Evolutionary conservation across 2,113 vertebrate genomes (phyloP).

Genomic region (Myodes glareolus): DNA sequence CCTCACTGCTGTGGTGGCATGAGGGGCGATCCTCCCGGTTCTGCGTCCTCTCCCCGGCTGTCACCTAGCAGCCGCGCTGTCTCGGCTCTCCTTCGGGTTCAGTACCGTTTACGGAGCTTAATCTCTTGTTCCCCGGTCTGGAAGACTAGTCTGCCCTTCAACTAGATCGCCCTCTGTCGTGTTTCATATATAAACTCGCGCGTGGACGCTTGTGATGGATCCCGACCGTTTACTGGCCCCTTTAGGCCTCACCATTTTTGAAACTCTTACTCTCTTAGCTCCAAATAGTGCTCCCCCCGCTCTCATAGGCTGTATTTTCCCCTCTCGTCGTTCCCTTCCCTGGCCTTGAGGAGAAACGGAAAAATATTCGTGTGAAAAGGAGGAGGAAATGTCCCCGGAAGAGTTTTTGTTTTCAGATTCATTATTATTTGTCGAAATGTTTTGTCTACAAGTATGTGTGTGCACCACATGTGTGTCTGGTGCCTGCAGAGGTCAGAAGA

Average conservation of each 20-base stretch:
- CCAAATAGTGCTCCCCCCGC: not conserved
- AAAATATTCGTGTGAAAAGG: not conserved
- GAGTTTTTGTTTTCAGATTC: not conserved
- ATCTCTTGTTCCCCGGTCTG: not conserved
- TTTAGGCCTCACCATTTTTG: not conserved
- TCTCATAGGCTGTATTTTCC: not conserved
- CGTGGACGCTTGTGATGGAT: not conserved
- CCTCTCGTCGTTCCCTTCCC: not conserved
- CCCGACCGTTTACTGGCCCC: not conserved
- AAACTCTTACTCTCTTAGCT: not conserved
- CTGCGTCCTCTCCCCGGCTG: not conserved
- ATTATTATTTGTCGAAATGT: not conserved
- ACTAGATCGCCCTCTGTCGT: accelerated
- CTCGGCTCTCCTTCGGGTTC: not conserved
- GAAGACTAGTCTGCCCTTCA: not conserved
- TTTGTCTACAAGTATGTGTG: not conserved
- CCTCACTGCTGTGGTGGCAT: not conserved
- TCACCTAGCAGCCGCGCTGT: not conserved
- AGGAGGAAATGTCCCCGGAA: not conserved
- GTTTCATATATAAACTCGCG: not conserved
- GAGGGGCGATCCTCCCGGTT: not conserved
- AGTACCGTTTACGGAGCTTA: not conserved
- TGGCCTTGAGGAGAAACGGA: not conserved
- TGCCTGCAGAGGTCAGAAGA: not conserved
- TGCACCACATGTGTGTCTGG: not conserved